A percentile compares a stretch with the other conserved stretches of the same genome.
Conservation (phyloP, 2,888 invertebrate species). For the Chironomus riparius region DNA sequence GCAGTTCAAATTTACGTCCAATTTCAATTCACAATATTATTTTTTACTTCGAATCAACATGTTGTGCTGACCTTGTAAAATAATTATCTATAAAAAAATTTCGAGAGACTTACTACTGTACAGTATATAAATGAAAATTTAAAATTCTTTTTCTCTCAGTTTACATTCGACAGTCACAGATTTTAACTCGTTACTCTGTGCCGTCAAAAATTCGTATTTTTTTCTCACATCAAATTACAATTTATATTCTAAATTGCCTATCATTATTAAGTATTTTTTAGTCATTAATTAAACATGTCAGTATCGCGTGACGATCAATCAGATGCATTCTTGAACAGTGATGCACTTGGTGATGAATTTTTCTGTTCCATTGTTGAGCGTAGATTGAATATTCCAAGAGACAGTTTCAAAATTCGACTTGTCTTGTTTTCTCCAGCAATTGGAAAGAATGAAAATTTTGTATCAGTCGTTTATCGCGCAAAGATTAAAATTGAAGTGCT, state of each 20-base stretch:
- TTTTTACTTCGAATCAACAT: too few species aligned
- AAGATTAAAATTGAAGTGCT: slow-evolving; percentile 3
- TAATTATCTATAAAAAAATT: not conserved
- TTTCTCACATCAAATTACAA: not conserved
- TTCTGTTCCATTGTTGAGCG: not conserved
- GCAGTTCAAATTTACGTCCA: too few species aligned
- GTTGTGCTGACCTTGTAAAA: not conserved
- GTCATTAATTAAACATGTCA: not conserved
- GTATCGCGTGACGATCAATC: not conserved
- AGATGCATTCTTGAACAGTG: slow-evolving; percentile 1
- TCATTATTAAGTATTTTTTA: not conserved
- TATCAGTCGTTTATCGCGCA: not conserved
- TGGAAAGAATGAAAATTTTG: slow-evolving; percentile 7
- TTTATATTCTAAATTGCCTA: not conserved
- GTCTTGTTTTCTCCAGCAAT: not conserved
- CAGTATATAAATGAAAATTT: not conserved
- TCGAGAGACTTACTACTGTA: not conserved
- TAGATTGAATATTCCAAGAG: not conserved
- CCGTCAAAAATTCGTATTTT: too few species aligned
- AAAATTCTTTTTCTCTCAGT: not conserved
- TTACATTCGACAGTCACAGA: not conserved
- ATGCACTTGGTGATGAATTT: not conserved
- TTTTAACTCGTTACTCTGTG: not conserved
- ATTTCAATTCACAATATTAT: too few species aligned
- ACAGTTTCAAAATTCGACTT: not conserved